Evolutionary conservation across 2,797 vertebrate species (phyloP), one percentile per base, ranked within the genome.

Genomic region (Pseudomugil tenellus): DNA sequence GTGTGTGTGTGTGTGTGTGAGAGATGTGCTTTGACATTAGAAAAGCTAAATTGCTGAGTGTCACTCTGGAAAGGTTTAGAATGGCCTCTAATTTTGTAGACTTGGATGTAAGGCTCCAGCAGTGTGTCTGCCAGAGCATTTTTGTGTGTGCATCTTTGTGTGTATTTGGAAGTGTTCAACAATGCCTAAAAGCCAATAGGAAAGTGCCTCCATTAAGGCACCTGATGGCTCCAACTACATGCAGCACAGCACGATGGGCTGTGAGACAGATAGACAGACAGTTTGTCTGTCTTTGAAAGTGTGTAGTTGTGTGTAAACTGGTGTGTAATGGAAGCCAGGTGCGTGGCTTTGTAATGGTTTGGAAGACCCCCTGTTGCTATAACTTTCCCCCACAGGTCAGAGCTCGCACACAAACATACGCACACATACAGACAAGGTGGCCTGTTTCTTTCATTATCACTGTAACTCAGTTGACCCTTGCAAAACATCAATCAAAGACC

Each of bases 151-250:
- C 35, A 35, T 59, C 1, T 56, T 3, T 37, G 49, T 70, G 53
- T 54, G 29, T 63, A 3, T 49, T 74, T 79, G 58, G 77, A 66
- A 82, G 72, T 74, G 85, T 74, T 83, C 81, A 76, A 87, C 77
- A 86, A 81, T 70, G 81, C 69, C 80, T 83, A 81, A 61, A 78
- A 89, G 83, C 64, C 23, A 68, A 70, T 29, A 64, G 74, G 59
- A 85, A 84, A 90, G 83, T 81, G 80, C 80, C 79, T 87, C 85
- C 84, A 89, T 88, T 85, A 88, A 73, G 67, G 66, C 17, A n/a
- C 72, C 70, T 64, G 76, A 77, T 80, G 73, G 74, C 77, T 86
- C 65, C 46, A 25, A 65, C 65, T 68, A 74, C 55, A 74, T 68
- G 57, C 26, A 49, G 49, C 26, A 63, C 48, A 62, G 49, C 61